Evolutionary conservation across 2,113 vertebrate genomes (phyloP).

Genomic region (Panurus biarmicus): DNA sequence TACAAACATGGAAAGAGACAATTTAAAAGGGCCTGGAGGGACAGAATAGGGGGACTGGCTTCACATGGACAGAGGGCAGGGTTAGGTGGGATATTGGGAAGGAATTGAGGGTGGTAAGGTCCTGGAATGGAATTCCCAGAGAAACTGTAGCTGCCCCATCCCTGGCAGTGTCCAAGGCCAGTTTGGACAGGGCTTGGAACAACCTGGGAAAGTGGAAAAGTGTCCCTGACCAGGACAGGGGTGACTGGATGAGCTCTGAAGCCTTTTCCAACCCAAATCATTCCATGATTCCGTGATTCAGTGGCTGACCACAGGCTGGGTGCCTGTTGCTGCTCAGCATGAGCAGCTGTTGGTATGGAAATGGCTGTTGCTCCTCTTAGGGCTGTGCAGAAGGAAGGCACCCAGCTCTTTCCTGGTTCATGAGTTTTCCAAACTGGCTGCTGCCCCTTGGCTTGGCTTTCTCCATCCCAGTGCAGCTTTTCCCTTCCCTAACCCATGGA

Average conservation of each 20-base stretch:
- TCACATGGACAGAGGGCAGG: fast-evolving
- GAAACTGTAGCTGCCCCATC: background rate
- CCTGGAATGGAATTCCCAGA: background rate
- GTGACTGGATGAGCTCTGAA: background rate
- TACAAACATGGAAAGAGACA: background rate
- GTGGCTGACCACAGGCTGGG: background rate
- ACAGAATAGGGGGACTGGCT: background rate
- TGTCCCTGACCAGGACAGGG: background rate
- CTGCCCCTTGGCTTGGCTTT: background rate
- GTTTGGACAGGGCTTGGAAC: fast-evolving
- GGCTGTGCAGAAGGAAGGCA: background rate
- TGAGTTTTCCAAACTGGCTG: background rate
- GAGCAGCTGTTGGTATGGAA: background rate
- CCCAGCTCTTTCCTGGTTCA: background rate
- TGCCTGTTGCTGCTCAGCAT: background rate
- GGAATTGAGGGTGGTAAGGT: too few species aligned
- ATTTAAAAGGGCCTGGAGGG: background rate
- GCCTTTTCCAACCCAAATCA: background rate
- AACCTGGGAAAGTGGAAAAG: background rate
- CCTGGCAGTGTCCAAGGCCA: background rate
- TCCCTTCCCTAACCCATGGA: background rate
- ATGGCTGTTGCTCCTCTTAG: background rate
- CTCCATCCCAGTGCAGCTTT: background rate
- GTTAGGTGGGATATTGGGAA: too few species aligned
- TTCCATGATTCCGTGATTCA: background rate